Conservation (phyloP, 2,113 vertebrate species). For the Scartelaos histophorus region DNA sequence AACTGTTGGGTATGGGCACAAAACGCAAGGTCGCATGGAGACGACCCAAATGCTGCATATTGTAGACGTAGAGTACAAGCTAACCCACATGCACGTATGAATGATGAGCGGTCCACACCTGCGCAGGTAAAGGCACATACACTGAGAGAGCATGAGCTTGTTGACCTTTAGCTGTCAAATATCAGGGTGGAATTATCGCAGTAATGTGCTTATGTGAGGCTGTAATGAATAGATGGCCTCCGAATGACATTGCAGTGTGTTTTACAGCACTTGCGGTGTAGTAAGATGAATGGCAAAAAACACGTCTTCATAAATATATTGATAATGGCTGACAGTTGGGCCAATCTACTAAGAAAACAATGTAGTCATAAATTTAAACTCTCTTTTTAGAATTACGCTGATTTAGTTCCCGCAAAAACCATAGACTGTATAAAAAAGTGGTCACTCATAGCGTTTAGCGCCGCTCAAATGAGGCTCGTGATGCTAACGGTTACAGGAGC, state of each 20-base stretch:
- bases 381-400: background rate
- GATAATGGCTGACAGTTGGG: background rate
- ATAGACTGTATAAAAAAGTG: too few species aligned
- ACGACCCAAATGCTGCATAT: conserved; percentile 9
- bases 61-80: background rate
- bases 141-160: background rate
- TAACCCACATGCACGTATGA: background rate
- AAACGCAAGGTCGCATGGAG: conserved; percentile 44
- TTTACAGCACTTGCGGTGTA: background rate
- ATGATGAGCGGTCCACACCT: background rate
- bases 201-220: background rate
- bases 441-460: too few species aligned
- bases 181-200: conserved; percentile 11
- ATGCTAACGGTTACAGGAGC: too few species aligned
- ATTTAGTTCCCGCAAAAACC: too few species aligned
- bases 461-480: too few species aligned
- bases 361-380: background rate
- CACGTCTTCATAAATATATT: background rate
- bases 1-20: conserved; percentile 5
- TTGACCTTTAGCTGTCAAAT: conserved; percentile 32
- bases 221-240: conserved; percentile 1
- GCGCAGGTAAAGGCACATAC: background rate
- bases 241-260: background rate
- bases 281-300: background rate
- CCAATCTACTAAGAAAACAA: background rate